Conservation (phyloP, 2,797 vertebrate genomes). For the Micrastur ruficollis region DNA sequence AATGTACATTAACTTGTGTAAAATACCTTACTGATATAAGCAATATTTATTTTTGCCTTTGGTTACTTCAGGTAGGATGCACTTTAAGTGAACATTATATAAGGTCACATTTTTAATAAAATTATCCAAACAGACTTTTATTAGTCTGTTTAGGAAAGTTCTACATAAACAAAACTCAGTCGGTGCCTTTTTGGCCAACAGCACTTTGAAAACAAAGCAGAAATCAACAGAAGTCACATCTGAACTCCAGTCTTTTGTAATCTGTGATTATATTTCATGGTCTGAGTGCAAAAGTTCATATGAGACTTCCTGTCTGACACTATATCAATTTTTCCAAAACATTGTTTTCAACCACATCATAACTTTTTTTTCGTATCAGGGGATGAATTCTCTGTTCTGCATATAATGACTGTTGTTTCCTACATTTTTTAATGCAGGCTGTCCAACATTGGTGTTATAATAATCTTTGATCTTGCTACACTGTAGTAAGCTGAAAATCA, state of each 20-base stretch:
- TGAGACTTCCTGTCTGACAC: not conserved
- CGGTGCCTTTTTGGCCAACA: not conserved
- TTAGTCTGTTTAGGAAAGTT: not conserved
- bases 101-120: not conserved
- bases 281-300: not conserved
- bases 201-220: not conserved
- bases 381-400: not conserved
- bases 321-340: not conserved
- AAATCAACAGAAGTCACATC: not conserved
- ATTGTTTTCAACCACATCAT: not conserved
- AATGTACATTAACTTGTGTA: not conserved
- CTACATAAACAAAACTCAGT: not conserved
- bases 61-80: not conserved
- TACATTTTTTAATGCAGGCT: not conserved
- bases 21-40: not conserved
- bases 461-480: not conserved
- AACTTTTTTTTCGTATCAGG: not conserved
- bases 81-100: not conserved
- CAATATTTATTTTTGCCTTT: not conserved
- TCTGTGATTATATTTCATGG: not conserved
- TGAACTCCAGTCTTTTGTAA: not conserved
- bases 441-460: not conserved
- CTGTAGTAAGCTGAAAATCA: not conserved
- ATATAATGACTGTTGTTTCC: not conserved
- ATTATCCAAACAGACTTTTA: not conserved